These are phyloP conservation scores for Pterostichus niger DNA, from an alignment of 2,888 invertebrate genomes.

Conservation along the genomic window DNA sequence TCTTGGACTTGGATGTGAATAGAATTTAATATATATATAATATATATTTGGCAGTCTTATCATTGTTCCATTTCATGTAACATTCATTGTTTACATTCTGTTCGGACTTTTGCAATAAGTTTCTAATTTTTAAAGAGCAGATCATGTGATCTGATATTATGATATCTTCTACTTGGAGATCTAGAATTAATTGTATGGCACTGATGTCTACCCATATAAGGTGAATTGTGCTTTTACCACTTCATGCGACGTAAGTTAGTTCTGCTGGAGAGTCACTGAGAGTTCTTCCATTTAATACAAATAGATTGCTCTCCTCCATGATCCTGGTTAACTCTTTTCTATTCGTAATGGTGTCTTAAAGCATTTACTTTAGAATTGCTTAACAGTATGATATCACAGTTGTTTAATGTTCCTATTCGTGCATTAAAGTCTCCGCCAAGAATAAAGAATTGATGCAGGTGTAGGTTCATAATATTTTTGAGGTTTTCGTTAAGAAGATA, in stretches of 20 bases:
- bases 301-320: neutral
- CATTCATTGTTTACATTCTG: neutral
- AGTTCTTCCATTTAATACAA: neutral
- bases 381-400: neutral
- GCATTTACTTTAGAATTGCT: neutral
- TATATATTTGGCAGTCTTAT: neutral
- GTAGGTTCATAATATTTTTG: neutral
- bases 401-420: neutral
- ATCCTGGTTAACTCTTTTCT: neutral
- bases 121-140: slow-evolving; percentile 27
- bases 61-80: neutral
- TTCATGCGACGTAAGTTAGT: neutral
- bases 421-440: neutral
- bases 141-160: slow-evolving; percentile 33
- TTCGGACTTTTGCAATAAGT: neutral
- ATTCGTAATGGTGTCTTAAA: neutral
- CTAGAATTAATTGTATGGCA: neutral
- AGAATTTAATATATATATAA: neutral
- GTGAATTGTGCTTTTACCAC: neutral
- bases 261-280: neutral
- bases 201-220: neutral
- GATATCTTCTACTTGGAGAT: slow-evolving; percentile 2
- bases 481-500: slow-evolving; percentile 4
- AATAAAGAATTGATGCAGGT: neutral
- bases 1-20: neutral